Evolutionary conservation across 2,113 vertebrate genomes (phyloP), one percentile per base, ranked within the genome.

Genomic region (Petrocephalus microphthalmus): DNA sequence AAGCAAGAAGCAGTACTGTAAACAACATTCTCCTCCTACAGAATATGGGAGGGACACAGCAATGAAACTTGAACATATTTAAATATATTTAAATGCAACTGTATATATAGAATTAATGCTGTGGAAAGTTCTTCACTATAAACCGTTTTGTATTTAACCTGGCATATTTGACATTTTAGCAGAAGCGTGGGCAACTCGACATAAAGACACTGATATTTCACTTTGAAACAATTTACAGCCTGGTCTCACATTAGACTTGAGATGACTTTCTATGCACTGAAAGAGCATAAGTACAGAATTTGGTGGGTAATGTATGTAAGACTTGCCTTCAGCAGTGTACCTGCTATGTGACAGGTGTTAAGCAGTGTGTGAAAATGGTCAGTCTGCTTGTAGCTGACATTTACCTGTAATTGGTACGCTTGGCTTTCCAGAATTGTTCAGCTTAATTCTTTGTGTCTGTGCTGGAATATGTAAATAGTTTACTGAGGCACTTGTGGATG

Each of bases 21-120:
- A 10, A 15, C 47, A 20, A 19, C 17, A 42, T 52, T 53, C 7
- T 84, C 64, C 60, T 45, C 51, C 33, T 52, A 53, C 82, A 84
- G 74, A 53, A 53, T 17, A 29, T 47, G 25, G 52, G 37, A 57
- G n/a, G 53, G 71, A 83, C 52, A 47, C 57, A 60, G 78, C 11
- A 17, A 56, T 82, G 53, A 88, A 88, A 85, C 60, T 74, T 71
- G 84, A 89, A 86, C 29, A 47, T 54, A 89, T 85, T 89, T 85
- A 83, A 89, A 86, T 33, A 29, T 85, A 71, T 85, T 89, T 74
- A 78, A 86, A 89, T 85, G 42, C 47, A 78, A 53, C 60, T 67
- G 6, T 89, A 84, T 89, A 89, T 71, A 89, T 86, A 86, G 42
- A 60, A 42, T n/a, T 60, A 10, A 52, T 86, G 84, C 57, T 85